These are phyloP conservation scores for Danionella cerebrum DNA, from an alignment of 2,113 vertebrate species.

Conservation along the genomic window DNA sequence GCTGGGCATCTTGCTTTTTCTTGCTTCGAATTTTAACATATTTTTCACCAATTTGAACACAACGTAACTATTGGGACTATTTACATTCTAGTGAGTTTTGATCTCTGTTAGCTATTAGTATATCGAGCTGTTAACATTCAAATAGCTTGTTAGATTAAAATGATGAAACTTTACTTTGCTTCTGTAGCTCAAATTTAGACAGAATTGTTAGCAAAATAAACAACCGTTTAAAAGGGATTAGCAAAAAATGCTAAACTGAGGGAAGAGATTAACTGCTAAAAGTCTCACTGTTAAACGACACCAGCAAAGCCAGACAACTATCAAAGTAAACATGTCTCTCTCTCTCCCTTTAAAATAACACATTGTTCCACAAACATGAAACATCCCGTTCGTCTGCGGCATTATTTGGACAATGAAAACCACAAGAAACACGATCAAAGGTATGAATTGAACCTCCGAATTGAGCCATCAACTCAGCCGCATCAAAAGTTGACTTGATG, in stretches of 20 bases:
- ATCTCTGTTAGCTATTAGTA: no score
- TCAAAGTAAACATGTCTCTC: not conserved
- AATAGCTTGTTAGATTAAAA: no score
- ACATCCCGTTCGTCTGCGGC: not conserved
- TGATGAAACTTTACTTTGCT: no score
- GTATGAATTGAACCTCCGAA: not conserved
- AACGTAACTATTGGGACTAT: no score
- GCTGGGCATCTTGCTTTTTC: no score
- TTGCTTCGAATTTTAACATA: no score
- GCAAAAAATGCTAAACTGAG: not conserved
- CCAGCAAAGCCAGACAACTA: not conserved
- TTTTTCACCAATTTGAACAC: no score
- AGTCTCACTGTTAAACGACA: not conserved
- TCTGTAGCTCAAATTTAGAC: not conserved
- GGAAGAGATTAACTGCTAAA: not conserved
- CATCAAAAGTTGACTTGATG: not conserved
- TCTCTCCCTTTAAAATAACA: not conserved
- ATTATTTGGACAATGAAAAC: not conserved
- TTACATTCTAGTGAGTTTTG: no score
- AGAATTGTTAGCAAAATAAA: not conserved
- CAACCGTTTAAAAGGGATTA: not conserved
- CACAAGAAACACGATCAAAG: not conserved
- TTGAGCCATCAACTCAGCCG: not conserved
- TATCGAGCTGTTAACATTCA: no score
- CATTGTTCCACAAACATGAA: slow-evolving; percentile 1